A percentile compares a stretch with the other conserved stretches of the same genome.
Conservation (phyloP, 2,113 vertebrate species). For the Ptyas mucosa region DNA sequence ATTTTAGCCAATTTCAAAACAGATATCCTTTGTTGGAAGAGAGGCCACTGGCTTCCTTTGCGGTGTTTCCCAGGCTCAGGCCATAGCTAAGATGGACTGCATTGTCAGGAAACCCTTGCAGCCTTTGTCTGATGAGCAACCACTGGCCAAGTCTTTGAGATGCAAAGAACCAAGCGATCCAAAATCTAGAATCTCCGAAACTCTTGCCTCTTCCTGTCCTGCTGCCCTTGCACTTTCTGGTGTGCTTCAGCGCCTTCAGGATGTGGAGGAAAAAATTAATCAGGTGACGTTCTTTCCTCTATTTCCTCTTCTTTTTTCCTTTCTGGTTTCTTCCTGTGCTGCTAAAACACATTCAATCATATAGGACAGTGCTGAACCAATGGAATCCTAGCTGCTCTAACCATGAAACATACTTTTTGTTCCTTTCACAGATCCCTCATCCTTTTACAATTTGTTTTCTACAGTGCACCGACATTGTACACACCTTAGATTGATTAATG, state of each 20-base stretch:
- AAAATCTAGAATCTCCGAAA: constrained; percentile 66
- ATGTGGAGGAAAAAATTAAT: constrained; percentile 87
- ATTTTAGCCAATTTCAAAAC: constrained; percentile 4
- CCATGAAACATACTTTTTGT: background rate
- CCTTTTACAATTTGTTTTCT: background rate
- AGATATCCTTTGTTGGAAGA: constrained; percentile 29
- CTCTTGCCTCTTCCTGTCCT: constrained; percentile 72
- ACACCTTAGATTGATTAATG: background rate
- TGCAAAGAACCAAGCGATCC: constrained; percentile 61
- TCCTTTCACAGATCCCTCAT: background rate
- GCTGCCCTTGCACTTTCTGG: constrained; percentile 82
- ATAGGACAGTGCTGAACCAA: background rate
- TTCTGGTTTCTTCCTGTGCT: background rate
- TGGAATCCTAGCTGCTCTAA: background rate
- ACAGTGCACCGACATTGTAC: background rate
- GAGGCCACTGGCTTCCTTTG: constrained; percentile 60
- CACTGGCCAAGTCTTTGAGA: constrained; percentile 69
- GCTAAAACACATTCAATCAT: background rate
- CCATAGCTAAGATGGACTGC: constrained; percentile 70
- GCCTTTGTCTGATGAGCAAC: constrained; percentile 59
- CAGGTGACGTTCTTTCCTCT: constrained; percentile 81
- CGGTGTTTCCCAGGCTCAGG: constrained; percentile 79
- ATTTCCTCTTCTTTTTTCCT: background rate
- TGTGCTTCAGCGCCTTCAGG: constrained; percentile 88
- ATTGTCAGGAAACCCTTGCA: constrained; percentile 71